Conservation (phyloP, 2,888 invertebrate genomes). For the Electrophaes corylata region DNA sequence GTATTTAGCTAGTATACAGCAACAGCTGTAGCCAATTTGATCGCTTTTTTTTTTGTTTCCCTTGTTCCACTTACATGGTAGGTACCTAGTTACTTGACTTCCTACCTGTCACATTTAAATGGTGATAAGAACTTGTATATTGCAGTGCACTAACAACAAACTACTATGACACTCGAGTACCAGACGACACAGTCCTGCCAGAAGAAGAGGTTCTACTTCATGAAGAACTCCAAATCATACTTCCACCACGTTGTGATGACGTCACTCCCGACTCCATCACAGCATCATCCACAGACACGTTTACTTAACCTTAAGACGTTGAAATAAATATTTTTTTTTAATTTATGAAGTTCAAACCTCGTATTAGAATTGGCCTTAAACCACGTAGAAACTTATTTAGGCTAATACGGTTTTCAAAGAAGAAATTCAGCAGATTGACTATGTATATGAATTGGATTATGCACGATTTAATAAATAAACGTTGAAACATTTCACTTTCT, state of each 20-base stretch:
- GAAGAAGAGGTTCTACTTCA: conserved; percentile 71
- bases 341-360: conserved; percentile 45
- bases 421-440: conserved; percentile 49
- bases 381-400: conserved; percentile 47
- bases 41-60: too few relatives aligned
- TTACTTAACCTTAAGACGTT: conserved; percentile 30
- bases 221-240: conserved; percentile 75
- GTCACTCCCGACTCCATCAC: conserved; percentile 58
- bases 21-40: too few relatives aligned
- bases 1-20: too few relatives aligned
- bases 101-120: too few relatives aligned
- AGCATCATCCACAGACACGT: conserved; percentile 46
- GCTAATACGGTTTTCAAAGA: conserved; percentile 48
- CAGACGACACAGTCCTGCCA: conserved; percentile 59
- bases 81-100: too few relatives aligned
- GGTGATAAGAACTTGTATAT: neutral
- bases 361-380: conserved; percentile 44
- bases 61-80: too few relatives aligned
- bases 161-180: conserved; percentile 58
- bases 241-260: conserved; percentile 74
- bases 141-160: conserved; percentile 52
- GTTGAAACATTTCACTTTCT: conserved; percentile 10
- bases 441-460: conserved; percentile 62
- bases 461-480: conserved; percentile 46
- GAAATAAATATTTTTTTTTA: conserved; percentile 8